Evolutionary conservation across 2,797 vertebrate genomes (phyloP), one percentile per base, ranked within the genome.

Genomic region (Mus minutoides): DNA sequence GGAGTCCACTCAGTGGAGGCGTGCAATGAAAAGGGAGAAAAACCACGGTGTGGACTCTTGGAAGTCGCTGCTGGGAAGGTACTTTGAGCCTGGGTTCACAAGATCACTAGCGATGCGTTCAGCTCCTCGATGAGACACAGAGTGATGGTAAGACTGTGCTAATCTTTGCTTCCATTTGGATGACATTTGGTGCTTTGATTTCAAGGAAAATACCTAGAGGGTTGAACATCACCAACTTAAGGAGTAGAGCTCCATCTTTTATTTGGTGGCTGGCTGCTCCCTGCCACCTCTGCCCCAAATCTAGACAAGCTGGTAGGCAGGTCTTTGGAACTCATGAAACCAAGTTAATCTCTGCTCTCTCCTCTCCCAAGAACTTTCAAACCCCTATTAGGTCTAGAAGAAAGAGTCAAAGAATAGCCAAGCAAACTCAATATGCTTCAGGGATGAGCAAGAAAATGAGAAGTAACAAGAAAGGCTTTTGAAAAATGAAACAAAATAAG

Each of bases 401-500:
- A 69, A 76, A 67, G 34, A 76, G 54, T 37, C 2, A 79, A 91
- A 91, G 3, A 75, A 24, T 22, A 43, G 19, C 71, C 69, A 4
- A 73, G 64, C 24, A 69, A 79, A 75, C 21, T 56, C n/a, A 73
- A 43, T 34, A 17, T 24, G 83, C 11, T 52, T n/a, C 12, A 73
- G 22, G n/a, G 54, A 52, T n/a, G 26, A 58, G 37, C 31, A 75
- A n/a, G 10, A 86, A 24, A 64, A 52, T 22, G 3, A 22, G 3
- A 16, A 37, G 46, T 26, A 49, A 11, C 67, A 79, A 73, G 8
- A 58, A 85, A 86, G 46, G 46, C 76, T 14, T 52, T 8, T 62
- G 90, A 31, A 71, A 71, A 75, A 86, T 17, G 67, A 73, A 83
- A 40, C 24, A 77, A 93, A 90, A 77, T 52, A 91, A 87, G 40